Evolutionary conservation across 2,113 vertebrate species (phyloP).

Genomic region (Eleginops maclovinus): DNA sequence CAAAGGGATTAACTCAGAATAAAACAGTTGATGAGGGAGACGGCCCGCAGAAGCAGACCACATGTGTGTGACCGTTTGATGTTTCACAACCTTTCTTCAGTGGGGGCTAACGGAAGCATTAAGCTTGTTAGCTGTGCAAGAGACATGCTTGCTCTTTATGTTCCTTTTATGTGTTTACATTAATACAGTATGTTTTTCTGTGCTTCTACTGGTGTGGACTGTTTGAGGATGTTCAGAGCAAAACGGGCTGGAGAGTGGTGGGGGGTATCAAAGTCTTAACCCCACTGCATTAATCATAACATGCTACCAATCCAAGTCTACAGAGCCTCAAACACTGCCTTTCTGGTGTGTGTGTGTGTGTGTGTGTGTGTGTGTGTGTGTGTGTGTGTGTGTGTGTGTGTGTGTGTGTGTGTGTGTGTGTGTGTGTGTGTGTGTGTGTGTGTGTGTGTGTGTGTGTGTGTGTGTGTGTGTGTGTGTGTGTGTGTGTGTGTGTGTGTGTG

Average conservation of each 20-base stretch:
- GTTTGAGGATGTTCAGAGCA: conserved; percentile 66
- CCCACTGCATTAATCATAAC: conserved; percentile 83
- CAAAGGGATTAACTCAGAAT: conserved; percentile 56
- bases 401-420: conserved; percentile 16
- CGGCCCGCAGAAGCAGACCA: conserved; percentile 25
- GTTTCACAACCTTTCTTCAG: conserved; percentile 38
- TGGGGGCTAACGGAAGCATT: conserved; percentile 15
- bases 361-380: conserved; percentile 1
- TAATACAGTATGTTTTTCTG: conserved; percentile 25
- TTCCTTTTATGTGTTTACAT: conserved; percentile 27
- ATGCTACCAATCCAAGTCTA: conserved; percentile 82
- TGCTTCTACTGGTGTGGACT: conserved; percentile 27
- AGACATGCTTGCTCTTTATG: conserved; percentile 25
- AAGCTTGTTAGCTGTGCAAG: conserved; percentile 24
- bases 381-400: not conserved
- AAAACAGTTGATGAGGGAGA: conserved; percentile 27
- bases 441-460: no score
- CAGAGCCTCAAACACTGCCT: conserved; percentile 64
- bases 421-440: not conserved
- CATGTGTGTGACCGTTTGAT: conserved; percentile 52
- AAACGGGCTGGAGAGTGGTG: conserved; percentile 71
- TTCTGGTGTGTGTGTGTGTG: conserved; percentile 27
- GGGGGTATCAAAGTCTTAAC: conserved; percentile 83
- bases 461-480: conserved; percentile 19
- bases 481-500: conserved; percentile 16